Evolutionary conservation across 2,888 invertebrate species (phyloP), one percentile per base, ranked within the genome.

Genomic region (Lottia scabra): DNA sequence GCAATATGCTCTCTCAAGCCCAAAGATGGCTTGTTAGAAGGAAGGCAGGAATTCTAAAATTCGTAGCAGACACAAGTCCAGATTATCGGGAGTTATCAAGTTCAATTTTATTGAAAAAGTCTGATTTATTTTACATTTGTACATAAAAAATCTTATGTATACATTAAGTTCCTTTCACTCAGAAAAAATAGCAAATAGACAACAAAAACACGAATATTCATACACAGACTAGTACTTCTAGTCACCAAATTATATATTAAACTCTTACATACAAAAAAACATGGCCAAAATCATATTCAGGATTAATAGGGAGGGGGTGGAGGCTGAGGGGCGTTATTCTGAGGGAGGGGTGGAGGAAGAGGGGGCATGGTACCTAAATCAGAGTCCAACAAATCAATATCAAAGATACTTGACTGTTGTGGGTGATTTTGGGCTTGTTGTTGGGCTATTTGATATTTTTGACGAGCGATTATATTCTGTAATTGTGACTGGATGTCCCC

Each of bases 301-400:
- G 64, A 71, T 26, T 38, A 26, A 13, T 72, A 67, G 23, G 78
- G 77, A 38, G 78, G 78, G 5, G 78, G 79, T 48, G 81, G 80
- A 10, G 81, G 81, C 2, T 76, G 76, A 12, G 77, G 75, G 13
- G 71, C 69, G 8, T 68, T 66, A n/a, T 71, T 67, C 43, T 75
- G 79, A 10, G 74, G 72, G 12, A 76, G 74, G 8, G 79, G 80
- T 15, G 81, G 81, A 15, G 76, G 74, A 12, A 74, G 68, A 12
- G 78, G 76, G 23, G 78, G 77, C 16, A 73, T 73, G 1, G 76
- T 78, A 6, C 56, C 56, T 19, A 56, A 48, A 15, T 27, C 30
- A 10, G 26, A 27, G 30, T 70, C 64, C 2, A 70, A 19, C 19
- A 44, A n/a, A 10, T 66, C 66, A 15, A 45, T 10, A 45, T 43